Evolutionary conservation across 2,888 invertebrate genomes (phyloP), one percentile per base, ranked within the genome.

Genomic region (Drosophila prostipennis): DNA sequence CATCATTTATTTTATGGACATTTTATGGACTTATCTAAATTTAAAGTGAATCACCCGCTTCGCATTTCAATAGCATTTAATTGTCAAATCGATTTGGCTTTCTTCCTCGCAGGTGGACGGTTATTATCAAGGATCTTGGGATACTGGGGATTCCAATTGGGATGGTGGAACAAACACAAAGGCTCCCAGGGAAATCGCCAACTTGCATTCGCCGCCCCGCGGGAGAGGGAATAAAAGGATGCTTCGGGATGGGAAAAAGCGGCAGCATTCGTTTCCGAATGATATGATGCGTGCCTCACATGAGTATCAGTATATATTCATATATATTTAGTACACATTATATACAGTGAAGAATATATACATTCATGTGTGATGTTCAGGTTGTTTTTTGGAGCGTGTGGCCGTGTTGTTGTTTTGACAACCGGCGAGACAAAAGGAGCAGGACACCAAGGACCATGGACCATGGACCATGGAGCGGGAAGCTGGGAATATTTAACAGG

Each of bases 401-500:
- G 74, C 42, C 65, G 67, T 67, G 79, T 67, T 81, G 68, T 86
- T 80, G 78, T 77, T 83, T 78, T 80, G 78, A 83, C 83, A 82
- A 80, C 68, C 63, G 65, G 81, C 67, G 79, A 76, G 63, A 49
- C 40, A 64, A 55, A 48, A 40, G 65, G 34, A 61, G 40, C 46
- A 69, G 60, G 60, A 58, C 59, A 43, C 26, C 16, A 42, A 40
- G 53, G 39, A 42, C 58, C 57, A 55, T 29, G 56, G 49, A 36
- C 19, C 34, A 19, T 46, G 55, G 13, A 13, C 32, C 10, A n/a
- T 19, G 42, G 53, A 19, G 32, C 39, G 57, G 46, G 51, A 56
- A 72, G 48, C 48, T 48, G 32, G 19, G 48, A 79, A 85, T 87
- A 88, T 85, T 85, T 85, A 90, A 88, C 90, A 90, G 89, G 89